A percentile compares a stretch with the other conserved stretches of the same genome.
phyloP scores from a whole-genome alignment of 2,113 vertebrate species.

The Scomber colias region DNA sequence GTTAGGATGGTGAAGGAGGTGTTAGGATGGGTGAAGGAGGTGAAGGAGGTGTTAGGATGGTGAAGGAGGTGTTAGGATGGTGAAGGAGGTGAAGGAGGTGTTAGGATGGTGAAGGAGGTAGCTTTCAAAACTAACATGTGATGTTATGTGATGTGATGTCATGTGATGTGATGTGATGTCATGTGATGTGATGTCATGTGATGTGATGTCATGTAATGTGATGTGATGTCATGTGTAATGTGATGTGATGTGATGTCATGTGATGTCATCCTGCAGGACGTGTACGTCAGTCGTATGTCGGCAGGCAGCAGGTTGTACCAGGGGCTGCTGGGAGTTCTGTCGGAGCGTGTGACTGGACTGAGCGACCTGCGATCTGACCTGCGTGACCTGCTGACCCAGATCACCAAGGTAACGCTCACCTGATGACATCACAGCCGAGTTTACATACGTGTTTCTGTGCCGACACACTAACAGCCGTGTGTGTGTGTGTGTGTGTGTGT shows the following conservation, averaged over 20 bases:
- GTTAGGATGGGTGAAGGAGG: too few relatives aligned
- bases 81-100: too few relatives aligned
- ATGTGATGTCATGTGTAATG: background rate
- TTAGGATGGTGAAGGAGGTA: too few relatives aligned
- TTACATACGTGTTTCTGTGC: background rate
- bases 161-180: too few relatives aligned
- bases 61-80: too few relatives aligned
- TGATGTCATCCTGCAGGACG: slow-evolving; percentile 63
- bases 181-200: too few relatives aligned
- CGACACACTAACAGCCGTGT: background rate
- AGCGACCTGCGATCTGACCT: slow-evolving; percentile 54
- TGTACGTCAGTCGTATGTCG: slow-evolving; percentile 59
- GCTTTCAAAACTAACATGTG: too few relatives aligned
- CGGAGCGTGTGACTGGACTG: slow-evolving; percentile 20
- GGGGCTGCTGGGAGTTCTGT: slow-evolving; percentile 64
- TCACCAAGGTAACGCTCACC: slow-evolving; percentile 61
- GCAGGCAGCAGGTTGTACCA: slow-evolving; percentile 65
- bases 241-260: too few relatives aligned
- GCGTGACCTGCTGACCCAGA: slow-evolving; percentile 70
- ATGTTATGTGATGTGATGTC: too few relatives aligned
- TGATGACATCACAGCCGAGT: background rate
- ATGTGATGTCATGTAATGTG: too few relatives aligned
- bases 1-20: too few relatives aligned
- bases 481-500: slow-evolving; percentile 1
- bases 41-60: too few relatives aligned